A percentile compares a stretch with the other conserved stretches of the same genome.
phyloP scores from a whole-genome alignment of 2,797 vertebrate genomes.

The Trachops cirrhosus region DNA sequence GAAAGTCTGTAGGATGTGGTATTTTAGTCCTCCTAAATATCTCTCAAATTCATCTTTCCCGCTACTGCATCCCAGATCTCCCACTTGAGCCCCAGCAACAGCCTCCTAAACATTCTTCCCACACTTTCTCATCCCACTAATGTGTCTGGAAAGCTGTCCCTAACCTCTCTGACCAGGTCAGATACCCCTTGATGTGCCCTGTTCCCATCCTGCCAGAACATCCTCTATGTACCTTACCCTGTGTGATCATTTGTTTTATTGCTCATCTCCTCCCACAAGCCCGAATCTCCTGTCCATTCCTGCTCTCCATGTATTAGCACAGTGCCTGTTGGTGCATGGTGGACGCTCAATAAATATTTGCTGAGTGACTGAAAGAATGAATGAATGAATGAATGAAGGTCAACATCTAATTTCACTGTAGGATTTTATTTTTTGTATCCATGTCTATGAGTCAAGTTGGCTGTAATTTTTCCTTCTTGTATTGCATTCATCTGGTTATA shows the following conservation, averaged over 20 bases:
- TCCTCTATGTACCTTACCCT: background rate
- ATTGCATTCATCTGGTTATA: constrained; percentile 3
- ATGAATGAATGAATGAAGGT: background rate
- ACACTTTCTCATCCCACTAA: background rate
- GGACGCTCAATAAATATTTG: background rate
- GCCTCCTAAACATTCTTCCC: background rate
- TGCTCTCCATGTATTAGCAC: background rate
- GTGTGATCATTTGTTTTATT: constrained; percentile 35
- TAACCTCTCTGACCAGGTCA: background rate
- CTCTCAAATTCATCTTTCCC: background rate
- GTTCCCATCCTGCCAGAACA: background rate
- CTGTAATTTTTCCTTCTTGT: background rate
- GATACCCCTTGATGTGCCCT: background rate
- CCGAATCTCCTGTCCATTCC: background rate
- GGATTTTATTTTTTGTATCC: background rate
- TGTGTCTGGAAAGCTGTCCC: background rate
- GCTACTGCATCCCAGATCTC: background rate
- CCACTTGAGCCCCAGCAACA: background rate
- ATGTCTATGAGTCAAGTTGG: background rate
- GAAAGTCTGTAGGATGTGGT: background rate
- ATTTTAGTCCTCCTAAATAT: background rate
- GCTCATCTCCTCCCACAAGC: background rate
- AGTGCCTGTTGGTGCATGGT: background rate
- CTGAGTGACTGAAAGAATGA: background rate
- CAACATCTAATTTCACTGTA: background rate